These are phyloP conservation scores for Apostichopus leukothele DNA, from an alignment of 53 echinoderm and acorn worm species.

Conservation along the genomic window DNA sequence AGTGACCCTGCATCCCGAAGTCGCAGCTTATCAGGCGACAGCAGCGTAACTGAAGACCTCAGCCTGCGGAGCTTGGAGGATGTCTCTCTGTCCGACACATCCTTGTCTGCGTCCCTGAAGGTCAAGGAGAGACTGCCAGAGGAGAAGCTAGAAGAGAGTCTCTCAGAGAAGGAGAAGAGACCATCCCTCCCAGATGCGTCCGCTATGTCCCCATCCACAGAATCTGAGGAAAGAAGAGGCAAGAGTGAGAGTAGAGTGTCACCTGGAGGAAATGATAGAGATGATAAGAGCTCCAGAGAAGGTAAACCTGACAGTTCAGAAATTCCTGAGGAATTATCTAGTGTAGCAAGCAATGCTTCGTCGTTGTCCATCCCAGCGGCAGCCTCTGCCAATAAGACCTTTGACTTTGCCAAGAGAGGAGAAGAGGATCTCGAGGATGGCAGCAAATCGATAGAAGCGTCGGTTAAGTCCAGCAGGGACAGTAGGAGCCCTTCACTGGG, in stretches of 20 bases:
- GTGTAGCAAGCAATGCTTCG: constrained; percentile 66
- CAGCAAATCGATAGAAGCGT: neutral
- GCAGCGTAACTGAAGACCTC: constrained; percentile 68
- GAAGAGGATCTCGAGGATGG: constrained; percentile 31
- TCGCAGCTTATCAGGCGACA: constrained; percentile 68
- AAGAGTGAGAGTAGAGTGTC: neutral
- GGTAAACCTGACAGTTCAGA: constrained; percentile 58
- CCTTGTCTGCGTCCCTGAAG: constrained; percentile 21
- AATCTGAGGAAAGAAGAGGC: neutral
- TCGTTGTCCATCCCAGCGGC: constrained; percentile 52
- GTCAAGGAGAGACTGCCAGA: constrained; percentile 10
- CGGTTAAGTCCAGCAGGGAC: constrained; percentile 37
- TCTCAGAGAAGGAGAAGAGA: neutral
- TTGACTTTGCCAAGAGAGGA: constrained; percentile 33
- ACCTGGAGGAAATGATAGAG: neutral
- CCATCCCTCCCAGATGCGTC: neutral
- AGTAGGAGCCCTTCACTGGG: constrained; percentile 4
- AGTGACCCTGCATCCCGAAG: constrained; percentile 55
- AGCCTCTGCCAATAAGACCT: neutral
- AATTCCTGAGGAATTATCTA: constrained; percentile 77
- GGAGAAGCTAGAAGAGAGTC: constrained; percentile 16
- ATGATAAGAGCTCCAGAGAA: neutral
- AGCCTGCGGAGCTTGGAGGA: constrained; percentile 54
- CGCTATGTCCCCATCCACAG: neutral
- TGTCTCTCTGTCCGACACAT: neutral